Base-by-base conservation (phyloP, 2,888 invertebrate genomes). In the Hanleya hanleyi region DNA sequence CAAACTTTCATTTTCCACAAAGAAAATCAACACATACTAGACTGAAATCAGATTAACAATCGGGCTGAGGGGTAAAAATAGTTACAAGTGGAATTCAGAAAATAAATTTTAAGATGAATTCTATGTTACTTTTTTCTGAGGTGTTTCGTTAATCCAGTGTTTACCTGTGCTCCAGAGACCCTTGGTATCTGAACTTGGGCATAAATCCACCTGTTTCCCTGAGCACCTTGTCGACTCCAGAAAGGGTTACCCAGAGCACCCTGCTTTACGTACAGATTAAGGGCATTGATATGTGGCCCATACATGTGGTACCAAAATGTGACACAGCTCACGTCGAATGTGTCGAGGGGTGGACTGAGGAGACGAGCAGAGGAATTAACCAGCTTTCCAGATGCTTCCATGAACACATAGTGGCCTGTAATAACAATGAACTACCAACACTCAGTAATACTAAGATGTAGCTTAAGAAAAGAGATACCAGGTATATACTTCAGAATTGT, bases 261-360 rank as follows among this genome's bases (percentile, higher is more conserved):
- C 26, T 47, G 49, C 41, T 70, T 62, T 5, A 84, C 35, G 68
- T 84, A 86, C 73, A 87, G 70, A 70, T 81, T 83, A 7, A 88
- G 80, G 6, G 71, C 73, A 76, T 84, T 86, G 38, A 86, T 82
- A 74, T 85, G 83, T n/a, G 75, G 67, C 7, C 89, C 89, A 69
- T 86, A 86, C 90, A 90, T 90, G 77, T 88, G 85, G 70, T 88
- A 89, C 89, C 89, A 90, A 84, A 90, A 89, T 0, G 82, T 81
- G 12, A 86, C 78, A 74, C 88, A 87, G 7, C 81, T 74, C 0
- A 79, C 67, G 1, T 77, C 75, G 4, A 69, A 37, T 5, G 80
- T 83, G 37, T 33, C 71, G 15, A 85, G 71, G 0, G 22, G 6
- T 0, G 83, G 81, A 69, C 84, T 86, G 18, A 82, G 69, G 0